Percentiles rank a stretch among this genome's conserved stretches.
phyloP scores from a whole-genome alignment of 1,140 invertebrate genomes.

The Tyrophagus putrescentiae region DNA sequence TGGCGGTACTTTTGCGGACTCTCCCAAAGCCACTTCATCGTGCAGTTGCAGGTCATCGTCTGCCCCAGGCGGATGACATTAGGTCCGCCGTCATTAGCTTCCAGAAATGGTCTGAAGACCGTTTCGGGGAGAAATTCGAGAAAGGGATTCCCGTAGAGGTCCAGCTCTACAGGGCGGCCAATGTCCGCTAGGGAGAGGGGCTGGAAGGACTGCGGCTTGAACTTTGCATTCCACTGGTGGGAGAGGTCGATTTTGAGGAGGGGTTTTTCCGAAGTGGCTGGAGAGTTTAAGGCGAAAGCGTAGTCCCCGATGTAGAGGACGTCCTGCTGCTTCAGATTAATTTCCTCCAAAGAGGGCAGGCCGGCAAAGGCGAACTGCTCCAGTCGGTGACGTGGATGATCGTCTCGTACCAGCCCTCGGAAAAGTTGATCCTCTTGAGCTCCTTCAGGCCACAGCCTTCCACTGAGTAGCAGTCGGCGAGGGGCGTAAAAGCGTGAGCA shows the following conservation, averaged over 20 bases:
- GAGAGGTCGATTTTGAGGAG: conserved; percentile 1
- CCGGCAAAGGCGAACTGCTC: background rate
- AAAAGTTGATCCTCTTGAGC: conserved; percentile 1
- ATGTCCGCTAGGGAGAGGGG: background rate
- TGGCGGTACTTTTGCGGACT: background rate
- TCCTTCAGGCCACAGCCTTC: background rate
- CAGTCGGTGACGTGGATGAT: background rate
- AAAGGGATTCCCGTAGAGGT: background rate
- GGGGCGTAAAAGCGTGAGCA: background rate
- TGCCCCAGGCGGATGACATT: background rate
- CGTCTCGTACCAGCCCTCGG: conserved; percentile 2
- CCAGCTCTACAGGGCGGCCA: background rate
- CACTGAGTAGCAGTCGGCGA: background rate
- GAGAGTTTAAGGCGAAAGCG: conserved; percentile 1
- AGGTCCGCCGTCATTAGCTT: background rate
- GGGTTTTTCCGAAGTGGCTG: background rate
- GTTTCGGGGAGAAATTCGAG: background rate
- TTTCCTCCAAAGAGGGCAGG: background rate
- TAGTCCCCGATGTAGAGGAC: background rate
- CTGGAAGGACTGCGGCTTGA: background rate
- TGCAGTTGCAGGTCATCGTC: conserved; percentile 11
- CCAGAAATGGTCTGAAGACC: conserved; percentile 10
- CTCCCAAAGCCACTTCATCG: conserved; percentile 7
- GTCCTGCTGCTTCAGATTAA: conserved; percentile 1
- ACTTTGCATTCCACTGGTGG: background rate